Evolutionary conservation across 1,140 invertebrate genomes (phyloP), one percentile per base, ranked within the genome.

Genomic region (Drosophila sulfurigaster): DNA sequence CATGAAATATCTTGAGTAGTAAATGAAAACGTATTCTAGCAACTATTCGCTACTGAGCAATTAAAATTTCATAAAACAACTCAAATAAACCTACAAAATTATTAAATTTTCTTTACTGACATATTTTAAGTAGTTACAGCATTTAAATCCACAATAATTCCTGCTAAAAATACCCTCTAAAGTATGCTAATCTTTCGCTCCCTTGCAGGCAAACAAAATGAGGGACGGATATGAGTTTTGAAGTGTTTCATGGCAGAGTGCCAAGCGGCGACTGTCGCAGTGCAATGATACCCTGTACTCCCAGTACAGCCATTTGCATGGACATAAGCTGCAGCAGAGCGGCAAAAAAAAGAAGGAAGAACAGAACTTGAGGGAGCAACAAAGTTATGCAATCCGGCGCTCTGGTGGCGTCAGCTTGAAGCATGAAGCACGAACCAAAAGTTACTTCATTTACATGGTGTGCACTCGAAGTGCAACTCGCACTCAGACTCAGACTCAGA

Each of bases 361-460:
- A 20, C 43, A n/a, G 49, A 25, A 4, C 25, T 25, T 25, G 35
- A 43, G 46, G 5, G 46, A 16, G 15, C 35, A 41, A 35, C 15
- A 75, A 75, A 59, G 72, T 70, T 75, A 25, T 8, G 28, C 54
- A 64, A 32, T n/a, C n/a, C 7, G 4, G 20, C 45, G 15, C 15
- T 8, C 2, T 56, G 38, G 28, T 46, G 51, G 56, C 59, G 67
- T 79, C 66, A 69, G 62, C 57, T 56, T 79, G 75, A 66, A 66
- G 66, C 41, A 65, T 65, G 49, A 45, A 48, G 45, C 51, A 41
- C 38, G 74, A 48, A 49, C n/a, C 63, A 57, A 83, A 77, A 81
- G 81, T 83, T 83, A 70, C 75, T 90, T 77, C 72, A 90, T 89
- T 89, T 81, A 63, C 78, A 59, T 59, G 71, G 59, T 28, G 25